Base-by-base conservation (phyloP, 2,113 vertebrate species). In the Pionites leucogaster region DNA sequence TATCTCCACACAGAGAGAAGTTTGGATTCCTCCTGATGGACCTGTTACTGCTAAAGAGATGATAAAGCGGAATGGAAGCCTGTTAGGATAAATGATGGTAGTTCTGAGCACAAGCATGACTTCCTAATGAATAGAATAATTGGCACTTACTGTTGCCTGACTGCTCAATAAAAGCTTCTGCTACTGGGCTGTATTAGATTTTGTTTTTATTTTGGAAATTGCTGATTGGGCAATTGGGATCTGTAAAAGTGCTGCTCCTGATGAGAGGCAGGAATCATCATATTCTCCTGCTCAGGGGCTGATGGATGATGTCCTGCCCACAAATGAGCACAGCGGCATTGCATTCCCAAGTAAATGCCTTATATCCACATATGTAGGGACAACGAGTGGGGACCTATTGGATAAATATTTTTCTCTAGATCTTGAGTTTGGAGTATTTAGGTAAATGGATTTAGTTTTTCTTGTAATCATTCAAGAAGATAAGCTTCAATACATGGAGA, bases 181-280 rank as follows among this genome's bases (percentile, higher is more conserved):
- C 52, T 82, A 11, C 20, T 72, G 49, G 35, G 16, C 37, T 78
- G 15, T 17, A 19, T 76, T 71, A 60, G 28, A 44, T 70, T 46
- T 86, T 62, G 18, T 55, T 92, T 84, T 82, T 47, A 46, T 78
- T 68, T 92, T 95, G 67, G 78, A 94, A 91, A 37, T 42, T 60
- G 46, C 22, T 49, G 17, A 49, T 31, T 78, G 57, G 72, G 67
- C 76, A 90, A 57, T n/a, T 0, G 0, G 20, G 41, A 37, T 85
- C 35, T 76, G 67, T 2, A 8, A 64, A 88, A 90, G 76, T 14
- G 11, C 18, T 76, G 0, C 12, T 76, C 6, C 12, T 13, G 65
- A 64, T 41, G 46, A n/a, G 62, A 46, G 23, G 1, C 13, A 4
- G 7, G 1, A 50, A 5, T 81, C 1, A 0, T 35, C 52, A 27